phyloP scores from a whole-genome alignment of 1,140 invertebrate species.

The Microplitis demolitor region DNA sequence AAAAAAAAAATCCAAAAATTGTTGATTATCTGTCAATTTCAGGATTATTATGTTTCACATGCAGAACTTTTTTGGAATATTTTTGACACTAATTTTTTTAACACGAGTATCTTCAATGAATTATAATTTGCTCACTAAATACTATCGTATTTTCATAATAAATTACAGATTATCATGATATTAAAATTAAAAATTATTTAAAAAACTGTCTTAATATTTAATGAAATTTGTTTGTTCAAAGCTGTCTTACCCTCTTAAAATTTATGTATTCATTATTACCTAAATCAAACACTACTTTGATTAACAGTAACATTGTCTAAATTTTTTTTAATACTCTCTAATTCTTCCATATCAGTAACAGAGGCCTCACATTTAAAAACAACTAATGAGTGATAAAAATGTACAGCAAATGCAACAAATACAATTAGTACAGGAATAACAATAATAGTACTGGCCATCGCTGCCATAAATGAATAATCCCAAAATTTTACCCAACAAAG shows the following conservation, averaged over 20 bases:
- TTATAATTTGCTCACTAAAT: too few species aligned
- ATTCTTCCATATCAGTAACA: constrained; percentile 69
- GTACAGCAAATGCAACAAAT: constrained; percentile 85
- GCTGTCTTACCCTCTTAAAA: neutral
- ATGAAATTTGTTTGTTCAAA: neutral
- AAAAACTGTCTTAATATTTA: neutral
- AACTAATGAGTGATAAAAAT: constrained; percentile 88
- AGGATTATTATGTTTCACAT: too few species aligned
- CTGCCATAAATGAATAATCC: constrained; percentile 78
- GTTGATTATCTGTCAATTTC: too few species aligned
- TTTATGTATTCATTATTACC: neutral
- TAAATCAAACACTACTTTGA: constrained; percentile 46
- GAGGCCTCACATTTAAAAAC: constrained; percentile 79
- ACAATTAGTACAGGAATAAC: constrained; percentile 87
- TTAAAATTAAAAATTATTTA: neutral
- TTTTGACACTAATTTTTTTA: too few species aligned
- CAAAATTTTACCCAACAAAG: constrained; percentile 90
- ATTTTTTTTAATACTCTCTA: constrained; percentile 74
- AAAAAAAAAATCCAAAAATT: too few species aligned
- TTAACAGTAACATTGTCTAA: constrained; percentile 64
- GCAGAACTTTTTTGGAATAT: too few species aligned
- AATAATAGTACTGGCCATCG: constrained; percentile 82
- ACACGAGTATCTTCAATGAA: too few species aligned
- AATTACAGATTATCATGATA: too few species aligned
- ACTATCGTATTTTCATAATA: too few species aligned